Evolutionary conservation across 2,888 invertebrate genomes (phyloP).

Genomic region (Monoplex corrugatus): DNA sequence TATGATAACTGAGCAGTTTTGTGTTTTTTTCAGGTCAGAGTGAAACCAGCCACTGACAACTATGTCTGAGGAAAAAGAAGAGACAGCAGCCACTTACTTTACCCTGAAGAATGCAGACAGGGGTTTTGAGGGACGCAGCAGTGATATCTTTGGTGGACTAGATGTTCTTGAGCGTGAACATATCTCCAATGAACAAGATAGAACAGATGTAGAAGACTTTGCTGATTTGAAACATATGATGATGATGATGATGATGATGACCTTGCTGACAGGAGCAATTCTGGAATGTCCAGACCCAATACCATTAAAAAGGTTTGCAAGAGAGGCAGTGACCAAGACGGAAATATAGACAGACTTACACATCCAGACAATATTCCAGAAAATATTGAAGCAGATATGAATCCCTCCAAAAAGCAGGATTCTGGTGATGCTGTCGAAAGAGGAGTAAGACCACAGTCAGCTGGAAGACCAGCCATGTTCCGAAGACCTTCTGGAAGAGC

Average conservation of each 20-base stretch:
- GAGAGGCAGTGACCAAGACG: neutral
- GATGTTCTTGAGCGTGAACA: conserved; percentile 69
- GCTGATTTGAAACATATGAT: neutral
- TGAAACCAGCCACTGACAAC: neutral
- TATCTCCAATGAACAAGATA: conserved; percentile 61
- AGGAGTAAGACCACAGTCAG: too few species aligned
- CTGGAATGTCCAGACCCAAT: too few species aligned
- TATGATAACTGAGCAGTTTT: too few species aligned
- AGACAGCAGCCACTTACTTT: conserved; percentile 8
- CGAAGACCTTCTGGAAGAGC: neutral
- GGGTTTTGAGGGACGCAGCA: conserved; percentile 47
- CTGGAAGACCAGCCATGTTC: conserved; percentile 24
- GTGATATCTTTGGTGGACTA: conserved; percentile 53
- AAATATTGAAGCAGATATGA: too few species aligned
- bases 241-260: conserved; percentile 4
- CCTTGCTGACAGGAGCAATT: too few species aligned
- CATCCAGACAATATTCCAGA: too few species aligned
- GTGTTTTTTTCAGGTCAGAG: neutral
- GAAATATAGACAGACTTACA: neutral
- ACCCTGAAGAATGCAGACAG: conserved; percentile 43
- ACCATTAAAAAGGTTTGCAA: too few species aligned
- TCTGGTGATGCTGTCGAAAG: too few species aligned
- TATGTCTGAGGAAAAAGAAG: conserved; percentile 30
- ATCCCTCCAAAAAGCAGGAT: too few species aligned
- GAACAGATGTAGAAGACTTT: conserved; percentile 13